A percentile compares a stretch with the other conserved stretches of the same genome.
Conservation (phyloP, 2,888 invertebrate species). For the Cremastinae sp. region DNA sequence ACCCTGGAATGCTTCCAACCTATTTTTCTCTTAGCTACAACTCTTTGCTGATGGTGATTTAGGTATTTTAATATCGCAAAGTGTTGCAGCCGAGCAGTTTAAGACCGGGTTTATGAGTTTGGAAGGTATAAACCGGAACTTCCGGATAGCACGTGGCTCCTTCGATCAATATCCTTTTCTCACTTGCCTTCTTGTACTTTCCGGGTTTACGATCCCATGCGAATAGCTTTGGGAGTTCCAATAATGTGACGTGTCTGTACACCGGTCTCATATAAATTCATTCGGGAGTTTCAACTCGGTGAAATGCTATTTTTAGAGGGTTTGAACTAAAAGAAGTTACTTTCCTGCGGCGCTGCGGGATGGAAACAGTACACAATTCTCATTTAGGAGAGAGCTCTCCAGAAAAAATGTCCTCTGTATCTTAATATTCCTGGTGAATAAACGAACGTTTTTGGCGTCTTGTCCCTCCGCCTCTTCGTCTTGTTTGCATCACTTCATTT, state of each 20-base stretch:
- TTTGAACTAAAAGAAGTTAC: background rate
- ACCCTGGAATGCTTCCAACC: constrained; percentile 13
- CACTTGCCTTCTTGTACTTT: constrained; percentile 13
- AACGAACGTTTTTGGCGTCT: constrained; percentile 38
- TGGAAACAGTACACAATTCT: background rate
- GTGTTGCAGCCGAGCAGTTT: constrained; percentile 43
- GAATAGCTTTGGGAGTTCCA: constrained; percentile 29
- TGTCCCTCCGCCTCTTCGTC: constrained; percentile 23
- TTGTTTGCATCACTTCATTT: constrained; percentile 22
- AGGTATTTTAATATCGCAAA: constrained; percentile 56
- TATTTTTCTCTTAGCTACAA: constrained; percentile 12
- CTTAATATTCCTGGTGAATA: constrained; percentile 32
- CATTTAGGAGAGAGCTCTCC: background rate
- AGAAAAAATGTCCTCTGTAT: constrained; percentile 29
- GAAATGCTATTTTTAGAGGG: constrained; percentile 23
- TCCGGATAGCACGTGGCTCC: constrained; percentile 50
- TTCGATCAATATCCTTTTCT: constrained; percentile 16
- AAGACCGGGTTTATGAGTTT: constrained; percentile 50
- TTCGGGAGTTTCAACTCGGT: constrained; percentile 22
- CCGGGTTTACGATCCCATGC: constrained; percentile 25
- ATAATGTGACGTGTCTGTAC: constrained; percentile 37
- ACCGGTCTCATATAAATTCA: constrained; percentile 42
- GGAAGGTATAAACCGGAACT: constrained; percentile 48
- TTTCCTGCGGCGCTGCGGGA: constrained; percentile 18
- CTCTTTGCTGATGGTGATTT: constrained; percentile 44